Conservation (phyloP, 2,113 vertebrate species). For the Gavialis gangeticus region DNA sequence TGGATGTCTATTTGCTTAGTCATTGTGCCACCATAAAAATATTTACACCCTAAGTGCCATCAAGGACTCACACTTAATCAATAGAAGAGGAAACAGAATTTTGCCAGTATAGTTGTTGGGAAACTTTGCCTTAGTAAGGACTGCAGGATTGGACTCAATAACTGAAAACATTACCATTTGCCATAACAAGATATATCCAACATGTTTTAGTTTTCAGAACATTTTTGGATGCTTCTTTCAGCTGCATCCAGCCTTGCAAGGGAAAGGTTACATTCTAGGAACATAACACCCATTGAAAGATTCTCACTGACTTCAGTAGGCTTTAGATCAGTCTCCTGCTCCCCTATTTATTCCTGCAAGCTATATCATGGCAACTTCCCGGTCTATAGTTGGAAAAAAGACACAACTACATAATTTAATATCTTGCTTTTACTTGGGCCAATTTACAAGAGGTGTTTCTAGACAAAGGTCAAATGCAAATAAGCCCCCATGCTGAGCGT, state of each 20-base stretch:
- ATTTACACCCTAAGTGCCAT: neutral
- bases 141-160: neutral
- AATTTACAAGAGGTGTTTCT: neutral
- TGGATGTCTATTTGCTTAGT: too few relatives aligned
- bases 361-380: neutral
- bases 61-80: accelerated
- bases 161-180: neutral
- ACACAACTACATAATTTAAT: neutral
- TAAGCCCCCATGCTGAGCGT: neutral
- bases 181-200: accelerated
- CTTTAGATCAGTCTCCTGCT: neutral
- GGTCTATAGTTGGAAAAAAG: neutral
- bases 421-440: neutral
- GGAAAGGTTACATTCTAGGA: neutral
- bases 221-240: neutral
- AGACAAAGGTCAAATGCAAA: neutral
- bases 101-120: accelerated
- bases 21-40: too few relatives aligned
- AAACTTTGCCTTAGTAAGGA: neutral
- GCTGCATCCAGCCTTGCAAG: neutral
- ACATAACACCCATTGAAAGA: neutral
- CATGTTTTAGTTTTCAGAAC: neutral
- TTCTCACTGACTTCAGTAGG: neutral
- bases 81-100: too few relatives aligned
- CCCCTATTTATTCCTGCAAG: neutral